Conservation (phyloP, 1,140 invertebrate genomes). For the Scaptomyza montana region DNA sequence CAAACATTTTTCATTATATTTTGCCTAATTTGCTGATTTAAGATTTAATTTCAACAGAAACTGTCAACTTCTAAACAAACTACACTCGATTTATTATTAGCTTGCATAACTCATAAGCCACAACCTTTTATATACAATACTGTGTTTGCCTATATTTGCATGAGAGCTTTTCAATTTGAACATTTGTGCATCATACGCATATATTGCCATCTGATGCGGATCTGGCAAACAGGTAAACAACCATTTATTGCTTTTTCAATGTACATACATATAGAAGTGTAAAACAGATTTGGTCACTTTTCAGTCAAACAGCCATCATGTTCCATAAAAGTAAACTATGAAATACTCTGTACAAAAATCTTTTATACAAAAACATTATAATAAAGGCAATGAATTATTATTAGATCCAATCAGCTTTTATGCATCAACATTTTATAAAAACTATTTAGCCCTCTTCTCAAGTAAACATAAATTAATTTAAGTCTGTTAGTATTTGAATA, state of each 20-base stretch:
- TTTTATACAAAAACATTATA: too few relatives aligned
- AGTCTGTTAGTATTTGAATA: background rate
- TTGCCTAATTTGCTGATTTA: background rate
- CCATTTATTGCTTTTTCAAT: conserved; percentile 66
- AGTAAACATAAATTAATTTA: too few relatives aligned
- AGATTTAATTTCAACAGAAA: background rate
- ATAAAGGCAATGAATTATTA: too few relatives aligned
- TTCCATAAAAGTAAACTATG: background rate
- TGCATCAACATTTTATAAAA: too few relatives aligned
- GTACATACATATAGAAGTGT: conserved; percentile 19
- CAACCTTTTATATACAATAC: conserved; percentile 1
- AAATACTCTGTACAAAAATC: background rate
- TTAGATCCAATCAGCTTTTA: too few relatives aligned
- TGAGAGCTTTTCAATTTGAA: conserved; percentile 11
- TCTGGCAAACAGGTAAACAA: conserved; percentile 42
- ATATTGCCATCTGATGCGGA: conserved; percentile 8
- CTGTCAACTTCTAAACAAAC: background rate
- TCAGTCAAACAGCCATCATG: background rate
- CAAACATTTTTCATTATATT: too few relatives aligned
- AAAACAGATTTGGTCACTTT: conserved; percentile 45
- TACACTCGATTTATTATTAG: background rate
- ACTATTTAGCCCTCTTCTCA: background rate
- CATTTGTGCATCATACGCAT: background rate
- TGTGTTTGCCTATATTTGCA: conserved; percentile 3
- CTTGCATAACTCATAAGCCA: background rate